Evolutionary conservation across 1,140 invertebrate genomes (phyloP), one percentile per base, ranked within the genome.

Genomic region (Akabosia matsudoensis): DNA sequence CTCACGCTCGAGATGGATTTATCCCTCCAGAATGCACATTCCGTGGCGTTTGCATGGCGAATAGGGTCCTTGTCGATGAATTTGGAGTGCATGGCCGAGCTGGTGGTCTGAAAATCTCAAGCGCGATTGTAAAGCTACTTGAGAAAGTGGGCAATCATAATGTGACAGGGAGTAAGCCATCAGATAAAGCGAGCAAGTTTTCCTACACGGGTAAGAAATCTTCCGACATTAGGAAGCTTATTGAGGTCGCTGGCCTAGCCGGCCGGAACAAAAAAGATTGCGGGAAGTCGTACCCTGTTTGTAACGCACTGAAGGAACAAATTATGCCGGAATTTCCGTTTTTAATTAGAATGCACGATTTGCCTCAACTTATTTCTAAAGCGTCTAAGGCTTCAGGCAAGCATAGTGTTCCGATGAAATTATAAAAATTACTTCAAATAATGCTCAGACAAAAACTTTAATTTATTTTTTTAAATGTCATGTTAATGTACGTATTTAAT

Each of bases 61-160:
- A 77, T 56, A 24, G 61, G 24, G 73, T 77, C 10, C 18, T 77
- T 10, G 64, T 77, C n/a, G 70, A 52, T n/a, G 76, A 77, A 71
- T 71, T 74, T 1, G 76, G 76, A 7, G 52, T 51, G n/a, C n/a
- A 28, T 33, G 76, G 76, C 4, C 34, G 73, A 56, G 33, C 73
- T 24, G 56, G 45, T 51, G 76, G 72, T 18, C 26, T 33, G 13
- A 33, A 64, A 28, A 28, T 77, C 7, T 74, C 70, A 33, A n/a
- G 37, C 2, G 75, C 75, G 0, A 76, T 76, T 30, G 54, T 71
- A 24, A 76, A 76, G 54, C 51, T 76, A 0, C 28, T 67, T 24
- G 61, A 67, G 24, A 67, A 67, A 30, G 61, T 67, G 10, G 14
- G 4, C 54, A 14, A 61, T 14, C 54, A 61, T 13, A 61, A n/a